Evolutionary conservation across 1,140 invertebrate genomes (phyloP), one percentile per base, ranked within the genome.

Genomic region (Venustaconcha ellipsiformis): DNA sequence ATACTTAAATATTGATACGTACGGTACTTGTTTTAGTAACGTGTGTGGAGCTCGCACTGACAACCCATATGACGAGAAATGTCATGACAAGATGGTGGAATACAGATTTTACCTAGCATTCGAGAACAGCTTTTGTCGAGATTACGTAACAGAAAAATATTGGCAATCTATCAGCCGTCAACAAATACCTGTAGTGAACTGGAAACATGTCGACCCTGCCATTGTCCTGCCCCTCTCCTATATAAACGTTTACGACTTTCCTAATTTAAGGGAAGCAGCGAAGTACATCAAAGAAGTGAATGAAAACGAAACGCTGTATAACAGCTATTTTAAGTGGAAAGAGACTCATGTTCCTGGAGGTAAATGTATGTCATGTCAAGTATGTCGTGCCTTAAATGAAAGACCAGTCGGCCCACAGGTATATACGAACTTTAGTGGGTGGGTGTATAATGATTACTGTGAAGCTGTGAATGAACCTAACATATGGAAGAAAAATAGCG

Each of bases 191-290:
- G 83, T 89, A 20, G 87, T 87, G 4, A 76, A 81, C 30, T 85
- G 86, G 68, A 82, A 82, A 14, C 60, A 68, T n/a, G n/a, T 72
- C 37, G 37, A 37, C 37, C 37, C 37, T 85, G 68, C 72, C 48
- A 4, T 63, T 17, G 18, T 72, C 12, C 66, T 70, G 1, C 69
- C 65, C 18, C 4, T 1, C 2, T 37, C 37, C 37, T 37, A 37
- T 37, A 37, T 37, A 37, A 37, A 99, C 90, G 95, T 99, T 1
- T 96, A 97, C 84, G 96, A 99, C 88, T 99, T 98, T 87, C 93
- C 93, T 3, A 94, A 94, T 14, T 94, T 96, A 0, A 93, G 94
- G 81, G 94, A 95, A 81, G 89, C 99, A 55, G 97, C 96, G 6
- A 92, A 94, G 2, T 98, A 97, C 89, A 90, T 99, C 20, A 92